These are phyloP conservation scores for Vombatus ursinus DNA, from an alignment of 2,113 vertebrate species.

Conservation along the genomic window DNA sequence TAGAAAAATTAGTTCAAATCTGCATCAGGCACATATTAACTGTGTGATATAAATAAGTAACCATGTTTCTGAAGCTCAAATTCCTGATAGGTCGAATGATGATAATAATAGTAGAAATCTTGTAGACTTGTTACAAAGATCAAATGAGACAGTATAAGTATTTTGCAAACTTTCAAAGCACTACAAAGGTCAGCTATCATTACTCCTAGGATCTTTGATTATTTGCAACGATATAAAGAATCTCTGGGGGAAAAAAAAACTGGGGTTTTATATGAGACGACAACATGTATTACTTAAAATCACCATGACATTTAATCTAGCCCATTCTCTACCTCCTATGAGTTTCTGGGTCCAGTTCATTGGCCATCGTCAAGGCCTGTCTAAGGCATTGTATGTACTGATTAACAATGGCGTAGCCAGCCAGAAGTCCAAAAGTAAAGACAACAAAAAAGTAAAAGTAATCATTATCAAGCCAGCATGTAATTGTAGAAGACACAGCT, in stretches of 20 bases:
- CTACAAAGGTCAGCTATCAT: neutral
- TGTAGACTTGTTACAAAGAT: neutral
- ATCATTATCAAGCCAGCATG: neutral
- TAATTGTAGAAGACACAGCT: neutral
- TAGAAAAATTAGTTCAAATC: neutral
- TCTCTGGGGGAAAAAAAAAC: neutral
- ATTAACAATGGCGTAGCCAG: neutral
- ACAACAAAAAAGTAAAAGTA: neutral
- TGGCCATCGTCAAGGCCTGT: neutral
- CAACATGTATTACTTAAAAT: neutral
- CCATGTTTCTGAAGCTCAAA: neutral
- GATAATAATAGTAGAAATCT: neutral
- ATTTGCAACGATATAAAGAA: neutral
- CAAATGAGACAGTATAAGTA: neutral
- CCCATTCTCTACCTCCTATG: neutral
- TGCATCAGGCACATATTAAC: neutral
- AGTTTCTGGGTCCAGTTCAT: neutral
- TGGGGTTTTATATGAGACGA: neutral
- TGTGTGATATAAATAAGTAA: neutral
- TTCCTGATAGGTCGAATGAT: neutral
- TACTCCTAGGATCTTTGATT: neutral
- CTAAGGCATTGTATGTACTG: neutral
- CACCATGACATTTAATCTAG: neutral
- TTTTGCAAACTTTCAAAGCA: neutral
- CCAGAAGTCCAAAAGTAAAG: neutral